Evolutionary conservation across 2,113 vertebrate genomes (phyloP).

Genomic region (Mixornis gularis): DNA sequence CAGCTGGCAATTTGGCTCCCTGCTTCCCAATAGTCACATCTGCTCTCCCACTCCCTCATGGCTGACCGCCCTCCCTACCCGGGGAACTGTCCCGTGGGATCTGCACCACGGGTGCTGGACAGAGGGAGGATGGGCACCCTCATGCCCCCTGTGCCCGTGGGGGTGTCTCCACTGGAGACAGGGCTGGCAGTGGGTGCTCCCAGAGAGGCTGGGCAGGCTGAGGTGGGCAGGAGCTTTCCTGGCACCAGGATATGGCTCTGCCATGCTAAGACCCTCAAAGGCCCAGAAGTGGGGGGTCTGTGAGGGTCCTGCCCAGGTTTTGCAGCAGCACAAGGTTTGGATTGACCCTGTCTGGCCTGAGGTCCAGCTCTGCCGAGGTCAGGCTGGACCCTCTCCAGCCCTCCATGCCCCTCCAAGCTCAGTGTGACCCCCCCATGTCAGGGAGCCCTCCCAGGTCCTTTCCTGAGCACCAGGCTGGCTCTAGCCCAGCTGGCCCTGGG

Average conservation of each 20-base stretch:
- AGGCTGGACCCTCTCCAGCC: not conserved
- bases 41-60: not conserved
- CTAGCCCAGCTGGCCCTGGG: not conserved
- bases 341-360: not conserved
- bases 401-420: not conserved
- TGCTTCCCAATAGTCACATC: not conserved
- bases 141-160: not conserved
- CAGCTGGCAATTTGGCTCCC: not conserved
- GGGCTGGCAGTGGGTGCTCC: not conserved
- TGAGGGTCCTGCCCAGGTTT: not conserved
- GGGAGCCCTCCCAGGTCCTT: not conserved
- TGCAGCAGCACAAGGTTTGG: not conserved
- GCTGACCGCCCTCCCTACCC: not conserved
- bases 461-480: not conserved
- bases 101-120: not conserved
- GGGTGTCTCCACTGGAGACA: not conserved
- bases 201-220: not conserved
- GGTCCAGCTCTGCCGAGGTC: not conserved
- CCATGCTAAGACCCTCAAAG: not conserved
- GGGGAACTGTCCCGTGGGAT: not conserved
- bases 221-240: not conserved
- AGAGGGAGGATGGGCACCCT: not conserved
- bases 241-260: not conserved
- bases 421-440: not conserved
- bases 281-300: not conserved